Evolutionary conservation across 2,797 vertebrate species (phyloP).

Genomic region (Acrocephalus scirpaceus): DNA sequence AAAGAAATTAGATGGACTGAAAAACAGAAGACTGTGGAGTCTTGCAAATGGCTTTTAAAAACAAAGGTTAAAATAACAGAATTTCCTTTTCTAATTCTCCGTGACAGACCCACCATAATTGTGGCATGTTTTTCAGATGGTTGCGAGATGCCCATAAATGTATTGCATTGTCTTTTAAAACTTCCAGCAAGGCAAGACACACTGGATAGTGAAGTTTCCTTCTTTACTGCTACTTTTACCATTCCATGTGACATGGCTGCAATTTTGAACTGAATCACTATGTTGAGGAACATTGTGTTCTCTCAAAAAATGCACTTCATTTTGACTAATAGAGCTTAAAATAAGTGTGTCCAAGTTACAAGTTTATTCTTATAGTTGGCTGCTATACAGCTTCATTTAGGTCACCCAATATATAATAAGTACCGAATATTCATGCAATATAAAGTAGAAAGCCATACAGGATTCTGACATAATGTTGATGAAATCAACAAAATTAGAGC

Average conservation of each 20-base stretch:
- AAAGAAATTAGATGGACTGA: not conserved
- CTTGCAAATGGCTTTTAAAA: not conserved
- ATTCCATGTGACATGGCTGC: not conserved
- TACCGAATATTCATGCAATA: not conserved
- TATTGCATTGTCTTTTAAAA: not conserved
- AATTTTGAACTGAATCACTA: not conserved
- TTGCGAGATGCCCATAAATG: not conserved
- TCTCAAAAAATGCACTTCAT: not conserved
- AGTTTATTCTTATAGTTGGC: not conserved
- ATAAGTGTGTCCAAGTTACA: not conserved
- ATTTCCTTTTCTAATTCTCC: not conserved
- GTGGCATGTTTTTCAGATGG: not conserved
- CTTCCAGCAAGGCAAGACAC: not conserved
- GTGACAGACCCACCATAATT: not conserved
- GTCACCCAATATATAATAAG: not conserved
- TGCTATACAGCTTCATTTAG: not conserved
- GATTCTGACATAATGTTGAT: not conserved
- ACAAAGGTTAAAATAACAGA: not conserved
- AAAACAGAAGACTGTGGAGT: not conserved
- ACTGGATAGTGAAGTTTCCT: not conserved
- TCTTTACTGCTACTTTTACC: not conserved
- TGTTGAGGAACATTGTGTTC: not conserved
- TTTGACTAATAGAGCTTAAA: not conserved
- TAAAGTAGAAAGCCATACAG: not conserved
- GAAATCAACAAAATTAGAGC: not conserved